phyloP scores from a whole-genome alignment of 2,888 invertebrate species.

The Aleiodes testaceus region DNA sequence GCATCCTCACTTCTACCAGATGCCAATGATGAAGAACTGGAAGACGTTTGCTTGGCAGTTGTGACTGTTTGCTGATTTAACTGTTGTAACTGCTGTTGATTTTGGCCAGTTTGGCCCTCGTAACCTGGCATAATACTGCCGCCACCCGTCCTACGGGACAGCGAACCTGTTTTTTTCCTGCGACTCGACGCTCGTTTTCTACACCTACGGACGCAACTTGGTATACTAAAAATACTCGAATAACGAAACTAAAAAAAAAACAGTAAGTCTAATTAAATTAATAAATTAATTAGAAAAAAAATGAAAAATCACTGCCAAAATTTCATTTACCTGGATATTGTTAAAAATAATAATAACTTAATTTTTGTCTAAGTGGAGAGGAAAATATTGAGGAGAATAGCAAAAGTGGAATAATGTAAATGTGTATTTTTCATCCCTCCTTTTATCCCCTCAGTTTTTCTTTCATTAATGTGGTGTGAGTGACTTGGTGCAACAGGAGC shows the following conservation, averaged over 20 bases:
- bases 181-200: slow-evolving; percentile 68
- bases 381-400: slow-evolving; percentile 10
- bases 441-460: background rate
- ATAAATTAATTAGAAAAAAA: slow-evolving; percentile 10
- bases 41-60: slow-evolving; percentile 59
- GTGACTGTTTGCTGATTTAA: slow-evolving; percentile 48
- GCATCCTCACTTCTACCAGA: slow-evolving; percentile 70
- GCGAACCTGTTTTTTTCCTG: slow-evolving; percentile 69
- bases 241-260: too few species aligned
- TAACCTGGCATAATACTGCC: slow-evolving; percentile 66
- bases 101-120: slow-evolving; percentile 52
- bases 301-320: background rate
- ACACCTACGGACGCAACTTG: slow-evolving; percentile 66
- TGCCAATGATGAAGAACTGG: slow-evolving; percentile 68
- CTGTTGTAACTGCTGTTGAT: slow-evolving; percentile 32
- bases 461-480: slow-evolving; percentile 18
- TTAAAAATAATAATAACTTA: background rate
- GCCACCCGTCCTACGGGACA: slow-evolving; percentile 69
- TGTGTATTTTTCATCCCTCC: slow-evolving; percentile 1
- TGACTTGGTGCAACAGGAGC: slow-evolving; percentile 27
- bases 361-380: background rate
- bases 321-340: too few species aligned
- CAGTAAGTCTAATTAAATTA: background rate
- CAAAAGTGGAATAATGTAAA: background rate
- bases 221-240: slow-evolving; percentile 48